These are phyloP conservation scores for Plecotus auritus DNA, from an alignment of 2,113 vertebrate genomes.

Conservation along the genomic window DNA sequence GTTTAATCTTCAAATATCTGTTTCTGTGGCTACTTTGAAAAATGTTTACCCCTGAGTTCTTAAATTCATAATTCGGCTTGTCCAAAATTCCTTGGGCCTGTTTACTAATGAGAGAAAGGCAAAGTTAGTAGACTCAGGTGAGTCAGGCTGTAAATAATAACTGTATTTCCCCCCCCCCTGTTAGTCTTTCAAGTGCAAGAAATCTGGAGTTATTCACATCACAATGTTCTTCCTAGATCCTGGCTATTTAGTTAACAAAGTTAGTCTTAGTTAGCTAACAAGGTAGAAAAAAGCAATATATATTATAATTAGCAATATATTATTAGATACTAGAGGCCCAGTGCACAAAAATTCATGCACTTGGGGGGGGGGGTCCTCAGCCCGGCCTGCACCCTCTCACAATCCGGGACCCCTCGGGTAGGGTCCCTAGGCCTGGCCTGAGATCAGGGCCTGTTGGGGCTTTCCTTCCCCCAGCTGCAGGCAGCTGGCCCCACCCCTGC, in stretches of 20 bases:
- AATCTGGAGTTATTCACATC: neutral
- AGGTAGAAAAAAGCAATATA: neutral
- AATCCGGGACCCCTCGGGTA: too few relatives aligned
- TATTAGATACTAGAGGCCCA: neutral
- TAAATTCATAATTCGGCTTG: neutral
- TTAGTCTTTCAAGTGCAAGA: slow-evolving; percentile 25
- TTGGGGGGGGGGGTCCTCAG: too few relatives aligned
- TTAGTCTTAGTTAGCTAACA: neutral
- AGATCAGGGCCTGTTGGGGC: too few relatives aligned
- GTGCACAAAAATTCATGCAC: too few relatives aligned
- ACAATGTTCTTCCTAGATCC: slow-evolving; percentile 33
- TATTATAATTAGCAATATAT: neutral
- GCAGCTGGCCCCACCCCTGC: too few relatives aligned
- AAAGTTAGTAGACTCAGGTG: neutral
- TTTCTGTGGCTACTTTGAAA: neutral
- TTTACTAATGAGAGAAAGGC: slow-evolving; percentile 22
- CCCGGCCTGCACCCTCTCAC: too few relatives aligned
- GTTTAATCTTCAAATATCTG: neutral
- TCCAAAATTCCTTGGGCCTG: neutral
- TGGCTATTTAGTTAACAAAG: neutral
- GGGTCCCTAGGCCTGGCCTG: too few relatives aligned
- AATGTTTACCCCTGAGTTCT: neutral
- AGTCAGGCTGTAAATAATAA: neutral
- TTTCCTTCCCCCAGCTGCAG: too few relatives aligned
- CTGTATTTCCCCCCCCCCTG: neutral